Conservation (phyloP, 1,140 invertebrate genomes). For the Hyphantria cunea region DNA sequence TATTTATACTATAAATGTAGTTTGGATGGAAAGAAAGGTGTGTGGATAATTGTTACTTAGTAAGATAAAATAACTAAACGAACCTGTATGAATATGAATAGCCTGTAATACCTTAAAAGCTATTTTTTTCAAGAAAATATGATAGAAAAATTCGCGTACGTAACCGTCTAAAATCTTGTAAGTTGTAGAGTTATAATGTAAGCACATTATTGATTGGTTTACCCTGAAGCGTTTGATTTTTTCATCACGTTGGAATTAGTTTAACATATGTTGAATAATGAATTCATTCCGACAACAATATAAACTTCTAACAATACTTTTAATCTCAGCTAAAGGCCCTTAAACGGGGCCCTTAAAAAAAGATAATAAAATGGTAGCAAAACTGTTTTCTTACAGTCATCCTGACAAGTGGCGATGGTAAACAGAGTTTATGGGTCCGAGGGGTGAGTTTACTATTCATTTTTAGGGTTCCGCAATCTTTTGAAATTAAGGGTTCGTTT, state of each 20-base stretch:
- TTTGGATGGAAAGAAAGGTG: too few species aligned
- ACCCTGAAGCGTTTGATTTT: too few species aligned
- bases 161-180: too few species aligned
- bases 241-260: neutral
- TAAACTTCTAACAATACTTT: conserved; percentile 26
- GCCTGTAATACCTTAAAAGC: too few species aligned
- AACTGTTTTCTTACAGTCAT: conserved; percentile 54
- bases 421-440: conserved; percentile 59
- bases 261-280: conserved; percentile 22
- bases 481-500: neutral
- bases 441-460: conserved; percentile 52
- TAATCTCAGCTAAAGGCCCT: conserved; percentile 30
- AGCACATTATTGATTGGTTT: too few species aligned
- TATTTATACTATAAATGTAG: too few species aligned
- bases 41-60: too few species aligned
- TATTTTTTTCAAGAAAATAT: too few species aligned
- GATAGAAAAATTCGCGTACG: too few species aligned
- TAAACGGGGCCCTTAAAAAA: conserved; percentile 39
- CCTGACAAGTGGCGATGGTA: conserved; percentile 57
- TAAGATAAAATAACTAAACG: too few species aligned
- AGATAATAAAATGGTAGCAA: conserved; percentile 47
- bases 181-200: too few species aligned
- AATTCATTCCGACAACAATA: conserved; percentile 26
- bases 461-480: conserved; percentile 38
- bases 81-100: too few species aligned